Base-by-base conservation (phyloP, 2,113 vertebrate species). In the Grantiella picta region DNA sequence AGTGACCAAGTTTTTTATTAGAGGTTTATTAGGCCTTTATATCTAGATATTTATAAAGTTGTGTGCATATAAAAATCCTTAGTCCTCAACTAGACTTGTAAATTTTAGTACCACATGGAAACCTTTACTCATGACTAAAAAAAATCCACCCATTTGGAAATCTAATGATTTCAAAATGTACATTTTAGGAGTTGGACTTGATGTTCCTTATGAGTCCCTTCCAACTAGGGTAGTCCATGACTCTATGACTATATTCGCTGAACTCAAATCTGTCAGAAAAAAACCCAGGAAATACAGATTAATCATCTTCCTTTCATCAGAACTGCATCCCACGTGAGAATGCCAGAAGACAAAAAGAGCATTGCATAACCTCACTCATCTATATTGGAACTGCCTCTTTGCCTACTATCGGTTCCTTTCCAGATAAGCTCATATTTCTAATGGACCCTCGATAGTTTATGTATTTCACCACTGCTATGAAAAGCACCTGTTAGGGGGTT, bases 321-420 rank as follows among this genome's bases (percentile, higher is more conserved):
- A 82, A 33, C 18, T 87, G 49, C 18, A 1, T 63, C 16, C 25
- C 13, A 8, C 0, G 0, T 60, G 11, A 18, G 33, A 23, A 81
- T 56, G 11, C 7, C 33, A 63, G 33, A 28, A 82, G 29, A 31
- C 16, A 68, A 71, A 1, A 44, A 33, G 9, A 86, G 24, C 1
- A 0, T 31, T 47, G 2, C 22, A 9, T 47, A 66, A 38, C 7
- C 6, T 52, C 28, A 38, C 10, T 50, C 0, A 1, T 42, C 15
- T 5, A 0, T n/a, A 13, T 29, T 38, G 31, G 35, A 82, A 44
- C 15, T 18, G 36, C 15, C 15, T n/a, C 16, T 86, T 84, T 78
- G 13, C 24, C 49, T 72, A n/a, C 24, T 36, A 28, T 8, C 4
- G 6, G 25, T 21, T 82, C 33, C 2, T 6, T 71, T 79, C 27